Evolutionary conservation across 64 coral and sea anemone genomes (phyloP), one percentile per base, ranked within the genome.

Genomic region (Acropora yongei): DNA sequence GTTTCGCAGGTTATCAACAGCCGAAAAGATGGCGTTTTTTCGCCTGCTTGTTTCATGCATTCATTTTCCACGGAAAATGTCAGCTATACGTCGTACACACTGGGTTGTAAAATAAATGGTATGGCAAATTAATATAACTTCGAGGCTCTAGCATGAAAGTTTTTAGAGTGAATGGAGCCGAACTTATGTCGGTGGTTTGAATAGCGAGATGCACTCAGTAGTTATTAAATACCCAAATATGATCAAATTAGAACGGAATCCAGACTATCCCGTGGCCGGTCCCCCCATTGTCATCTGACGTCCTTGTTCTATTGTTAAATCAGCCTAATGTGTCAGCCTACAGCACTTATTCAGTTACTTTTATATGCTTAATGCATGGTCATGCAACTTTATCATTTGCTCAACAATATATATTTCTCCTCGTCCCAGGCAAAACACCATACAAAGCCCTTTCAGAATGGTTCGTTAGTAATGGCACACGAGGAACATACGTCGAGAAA

Each of bases 21-120:
- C 74, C 68, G 90, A 73, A 91, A 57, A 16, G 95, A 94, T 18
- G 97, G 97, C 8, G 97, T 98, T 18, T 98, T 98, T 72, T 98
- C 97, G 6, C 97, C 97, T 8, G 97, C 97, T 46, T 98, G 97
- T 96, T 86, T 98, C 8, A 93, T 95, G 83, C 97, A 98, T 79
- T 93, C 97, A 42, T 98, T 98, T 77, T 95, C 94, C 20, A 91
- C 88, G 5, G 82, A 96, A 48, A 93, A 87, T 73, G 13, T 87
- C 11, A 91, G 88, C 57, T 80, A 93, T 66, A 60, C 94, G n/a
- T 67, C 86, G 7, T 68, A 50, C 30, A 98, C 97, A 43, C 77
- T 94, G 61, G 86, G 91, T 69, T 98, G 95, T 69, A 80, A 96
- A 12, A 98, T 98, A 51, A 73, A 68, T 80, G 97, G 97, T 98